A percentile compares a stretch with the other conserved stretches of the same genome.
phyloP scores from a whole-genome alignment of 2,797 vertebrate species.

The Capromys pilorides region DNA sequence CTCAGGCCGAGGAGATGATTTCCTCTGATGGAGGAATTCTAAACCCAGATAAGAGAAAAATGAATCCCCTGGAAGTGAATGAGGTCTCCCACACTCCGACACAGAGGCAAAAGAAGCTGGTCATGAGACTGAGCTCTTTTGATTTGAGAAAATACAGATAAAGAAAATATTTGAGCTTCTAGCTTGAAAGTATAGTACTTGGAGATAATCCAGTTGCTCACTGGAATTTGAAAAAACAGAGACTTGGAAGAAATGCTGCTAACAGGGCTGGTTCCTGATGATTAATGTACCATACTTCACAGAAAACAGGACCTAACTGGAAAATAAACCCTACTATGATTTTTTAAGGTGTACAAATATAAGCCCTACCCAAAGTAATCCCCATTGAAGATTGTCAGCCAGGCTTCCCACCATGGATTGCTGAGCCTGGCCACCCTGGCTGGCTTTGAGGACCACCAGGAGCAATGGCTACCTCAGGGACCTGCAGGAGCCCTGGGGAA shows the following conservation, averaged over 20 bases:
- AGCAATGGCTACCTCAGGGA: too few relatives aligned
- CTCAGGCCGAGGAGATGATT: background rate
- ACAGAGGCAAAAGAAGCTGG: conserved; percentile 1
- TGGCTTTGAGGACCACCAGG: too few relatives aligned
- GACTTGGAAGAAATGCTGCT: background rate
- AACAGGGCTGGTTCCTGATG: background rate
- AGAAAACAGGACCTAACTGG: background rate
- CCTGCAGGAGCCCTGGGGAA: too few relatives aligned
- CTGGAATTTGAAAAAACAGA: background rate
- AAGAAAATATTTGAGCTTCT: background rate
- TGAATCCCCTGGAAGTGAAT: background rate
- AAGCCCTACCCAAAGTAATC: background rate
- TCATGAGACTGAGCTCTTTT: background rate
- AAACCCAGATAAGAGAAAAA: background rate
- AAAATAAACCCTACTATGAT: background rate
- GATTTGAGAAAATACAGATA: conserved; percentile 24
- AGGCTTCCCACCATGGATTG: background rate
- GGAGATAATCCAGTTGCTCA: background rate
- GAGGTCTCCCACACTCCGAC: background rate
- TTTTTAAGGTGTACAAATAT: background rate
- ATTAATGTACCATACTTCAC: background rate
- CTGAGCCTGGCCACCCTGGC: too few relatives aligned
- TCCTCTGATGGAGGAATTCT: background rate
- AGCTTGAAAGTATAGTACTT: background rate
- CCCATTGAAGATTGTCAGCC: background rate